Conservation (phyloP, 2,113 vertebrate species). For the Phocoena sinus region DNA sequence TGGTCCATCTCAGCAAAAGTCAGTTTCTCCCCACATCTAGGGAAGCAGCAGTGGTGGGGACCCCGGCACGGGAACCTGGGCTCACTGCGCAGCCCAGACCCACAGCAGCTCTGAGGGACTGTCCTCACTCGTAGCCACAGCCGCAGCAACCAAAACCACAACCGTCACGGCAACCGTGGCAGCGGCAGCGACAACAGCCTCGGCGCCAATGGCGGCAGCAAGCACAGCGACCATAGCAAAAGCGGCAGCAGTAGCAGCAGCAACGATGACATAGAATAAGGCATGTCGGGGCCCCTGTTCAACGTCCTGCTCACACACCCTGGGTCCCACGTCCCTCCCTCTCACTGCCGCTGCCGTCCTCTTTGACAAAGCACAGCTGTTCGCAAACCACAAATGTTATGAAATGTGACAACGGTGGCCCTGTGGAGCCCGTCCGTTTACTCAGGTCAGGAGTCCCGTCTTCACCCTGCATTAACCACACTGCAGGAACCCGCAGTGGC, state of each 20-base stretch:
- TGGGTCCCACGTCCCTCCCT: fast-evolving
- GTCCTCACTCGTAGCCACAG: fast-evolving
- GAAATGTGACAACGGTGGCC: fast-evolving
- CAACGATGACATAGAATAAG: fast-evolving
- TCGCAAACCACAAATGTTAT: background rate
- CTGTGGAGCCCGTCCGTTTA: fast-evolving
- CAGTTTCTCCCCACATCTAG: fast-evolving
- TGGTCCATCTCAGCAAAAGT: fast-evolving
- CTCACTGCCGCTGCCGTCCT: fast-evolving
- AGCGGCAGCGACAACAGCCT: background rate
- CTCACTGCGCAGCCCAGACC: fast-evolving
- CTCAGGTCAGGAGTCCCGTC: fast-evolving
- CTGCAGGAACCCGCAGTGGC: fast-evolving
- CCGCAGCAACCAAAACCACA: background rate
- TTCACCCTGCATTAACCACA: fast-evolving
- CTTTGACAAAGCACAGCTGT: background rate
- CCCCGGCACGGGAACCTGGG: fast-evolving
- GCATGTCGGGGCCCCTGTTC: fast-evolving
- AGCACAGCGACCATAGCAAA: fast-evolving
- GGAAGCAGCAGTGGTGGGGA: fast-evolving
- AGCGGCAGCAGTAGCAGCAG: fast-evolving
- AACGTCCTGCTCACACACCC: fast-evolving
- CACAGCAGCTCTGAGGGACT: fast-evolving
- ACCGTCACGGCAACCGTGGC: fast-evolving
- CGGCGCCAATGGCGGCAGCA: fast-evolving